Percentiles rank a stretch among this genome's conserved stretches.
These are phyloP conservation scores for Megaustenia siamemsis DNA, from an alignment of 2,888 invertebrate genomes.

Conservation along the genomic window DNA sequence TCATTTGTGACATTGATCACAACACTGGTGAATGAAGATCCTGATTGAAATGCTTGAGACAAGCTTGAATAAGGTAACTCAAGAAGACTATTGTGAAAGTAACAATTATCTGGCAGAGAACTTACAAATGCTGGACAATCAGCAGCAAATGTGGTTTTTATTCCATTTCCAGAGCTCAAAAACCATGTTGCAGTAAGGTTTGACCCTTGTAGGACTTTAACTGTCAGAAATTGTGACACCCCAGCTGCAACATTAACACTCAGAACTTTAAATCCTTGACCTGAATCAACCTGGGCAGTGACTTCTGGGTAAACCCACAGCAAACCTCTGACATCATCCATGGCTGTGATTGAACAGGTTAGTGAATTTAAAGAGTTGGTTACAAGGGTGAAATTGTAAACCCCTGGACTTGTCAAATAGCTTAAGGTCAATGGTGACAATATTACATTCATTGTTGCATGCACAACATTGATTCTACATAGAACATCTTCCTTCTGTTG, in stretches of 20 bases:
- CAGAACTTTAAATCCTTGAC: conserved; percentile 24
- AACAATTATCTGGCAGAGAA: conserved; percentile 43
- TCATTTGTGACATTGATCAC: conserved; percentile 47
- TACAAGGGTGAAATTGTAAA: conserved; percentile 57
- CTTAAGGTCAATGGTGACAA: conserved; percentile 58
- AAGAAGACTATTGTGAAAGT: conserved; percentile 49
- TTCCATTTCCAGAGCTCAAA: conserved; percentile 43
- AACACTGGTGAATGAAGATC: neutral
- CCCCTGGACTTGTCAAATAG: conserved; percentile 57
- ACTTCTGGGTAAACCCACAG: conserved; percentile 63
- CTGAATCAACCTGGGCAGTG: neutral
- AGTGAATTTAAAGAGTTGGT: conserved; percentile 46
- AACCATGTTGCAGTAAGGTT: conserved; percentile 58
- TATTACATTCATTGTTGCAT: conserved; percentile 50
- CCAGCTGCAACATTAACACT: conserved; percentile 63
- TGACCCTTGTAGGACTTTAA: conserved; percentile 61
- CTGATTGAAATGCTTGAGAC: conserved; percentile 45
- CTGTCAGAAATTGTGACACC: conserved; percentile 56
- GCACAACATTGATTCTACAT: conserved; percentile 63
- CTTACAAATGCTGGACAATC: conserved; percentile 57
- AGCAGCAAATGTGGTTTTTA: conserved; percentile 42
- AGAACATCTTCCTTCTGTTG: conserved; percentile 51
- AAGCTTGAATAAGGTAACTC: conserved; percentile 51
- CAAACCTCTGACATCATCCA: conserved; percentile 62
- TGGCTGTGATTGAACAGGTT: conserved; percentile 56